Evolutionary conservation across 2,797 vertebrate species (phyloP).

Genomic region (Rhodeus uyekii): DNA sequence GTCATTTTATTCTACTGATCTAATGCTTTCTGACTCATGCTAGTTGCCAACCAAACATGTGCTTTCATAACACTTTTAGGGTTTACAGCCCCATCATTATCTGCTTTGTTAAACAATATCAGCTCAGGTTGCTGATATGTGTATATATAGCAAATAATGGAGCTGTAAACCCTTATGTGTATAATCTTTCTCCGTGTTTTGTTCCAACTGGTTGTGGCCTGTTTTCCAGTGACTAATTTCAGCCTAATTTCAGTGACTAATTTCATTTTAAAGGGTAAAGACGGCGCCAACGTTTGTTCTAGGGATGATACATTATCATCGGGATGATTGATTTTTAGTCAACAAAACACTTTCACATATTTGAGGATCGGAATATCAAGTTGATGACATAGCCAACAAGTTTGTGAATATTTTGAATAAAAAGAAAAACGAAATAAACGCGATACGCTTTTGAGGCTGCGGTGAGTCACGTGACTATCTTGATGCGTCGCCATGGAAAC

Average conservation of each 20-base stretch:
- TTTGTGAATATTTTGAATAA: no score
- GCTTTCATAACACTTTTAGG: not conserved
- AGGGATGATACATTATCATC: no score
- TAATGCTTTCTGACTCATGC: not conserved
- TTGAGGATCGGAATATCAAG: no score
- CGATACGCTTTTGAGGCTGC: no score
- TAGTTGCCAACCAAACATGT: not conserved
- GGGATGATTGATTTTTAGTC: no score
- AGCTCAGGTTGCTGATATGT: not conserved
- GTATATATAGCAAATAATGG: no score
- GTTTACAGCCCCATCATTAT: not conserved
- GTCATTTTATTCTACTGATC: not conserved
- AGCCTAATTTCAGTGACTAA: not conserved
- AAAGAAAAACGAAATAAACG: no score
- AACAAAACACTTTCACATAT: no score
- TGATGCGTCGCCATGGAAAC: no score
- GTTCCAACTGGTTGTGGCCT: not conserved
- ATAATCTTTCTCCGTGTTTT: not conserved
- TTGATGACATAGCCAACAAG: no score
- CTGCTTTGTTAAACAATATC: not conserved
- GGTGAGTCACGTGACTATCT: no score
- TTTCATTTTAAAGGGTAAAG: not conserved
- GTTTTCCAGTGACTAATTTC: not conserved
- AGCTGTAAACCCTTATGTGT: no score
- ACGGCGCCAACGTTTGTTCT: not conserved